Base-by-base conservation (phyloP, 2,113 vertebrate genomes). In the Cynopterus brachyotis region DNA sequence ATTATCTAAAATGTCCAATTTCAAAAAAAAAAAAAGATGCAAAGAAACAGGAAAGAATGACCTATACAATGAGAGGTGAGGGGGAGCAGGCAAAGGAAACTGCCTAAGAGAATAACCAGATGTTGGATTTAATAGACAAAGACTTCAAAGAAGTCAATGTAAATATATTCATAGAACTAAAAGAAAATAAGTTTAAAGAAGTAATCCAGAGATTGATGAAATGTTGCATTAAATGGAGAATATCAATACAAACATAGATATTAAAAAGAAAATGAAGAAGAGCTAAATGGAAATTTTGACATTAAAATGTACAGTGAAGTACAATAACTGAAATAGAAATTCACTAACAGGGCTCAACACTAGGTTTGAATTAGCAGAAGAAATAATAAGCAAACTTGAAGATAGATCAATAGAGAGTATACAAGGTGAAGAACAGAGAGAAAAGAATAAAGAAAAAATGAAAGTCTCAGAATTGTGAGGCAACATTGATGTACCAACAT, bases 341-440 rank as follows among this genome's bases (percentile, higher is more conserved):
- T 79, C 30, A 37, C 35, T 53, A 30, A 72, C 47, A 32, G 26
- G 12, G 3, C 6, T 80, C 22, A 90, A 28, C 20, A 76, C 40
- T 89, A 75, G 7, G 15, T 93, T 81, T 42, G 66, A 66, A 81
- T 12, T 64, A 26, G 28, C 45, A n/a, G 28, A 67, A 93, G 59
- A 89, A 87, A 83, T 57, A 91, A 69, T 94, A 92, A 60, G 28
- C 37, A 93, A 37, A 96, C 45, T 78, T 87, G n/a, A 81, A 42
- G 30, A 66, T 82, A 72, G 16, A 47, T 60, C 50, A 79, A 3
- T 87, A 78, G 42, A 60, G 50, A 67, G 13, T 87, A 55, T 69
- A n/a, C 13, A 80, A 90, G 24, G 35, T 40, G 45, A 69, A 90
- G 10, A 69, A 67, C 13, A 81, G 17, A 67, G 72, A 40, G 50